These are phyloP conservation scores for Dione juno DNA, from an alignment of 2,888 invertebrate species.

Conservation along the genomic window DNA sequence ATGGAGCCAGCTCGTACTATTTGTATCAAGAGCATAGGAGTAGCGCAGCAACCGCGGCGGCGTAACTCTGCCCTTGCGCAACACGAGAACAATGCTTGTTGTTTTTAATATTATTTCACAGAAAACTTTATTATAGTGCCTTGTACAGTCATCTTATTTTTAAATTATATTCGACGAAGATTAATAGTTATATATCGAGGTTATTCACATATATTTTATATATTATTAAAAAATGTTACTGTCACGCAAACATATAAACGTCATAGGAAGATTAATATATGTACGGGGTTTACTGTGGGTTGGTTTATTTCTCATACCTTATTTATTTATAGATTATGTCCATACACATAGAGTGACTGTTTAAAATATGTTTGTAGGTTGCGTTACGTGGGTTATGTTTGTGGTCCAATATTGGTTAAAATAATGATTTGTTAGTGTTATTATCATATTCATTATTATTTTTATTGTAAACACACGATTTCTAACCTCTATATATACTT, in stretches of 20 bases:
- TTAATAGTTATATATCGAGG: constrained; percentile 24
- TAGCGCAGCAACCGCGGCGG: constrained; percentile 52
- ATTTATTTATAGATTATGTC: constrained; percentile 41
- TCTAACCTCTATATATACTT: constrained; percentile 17
- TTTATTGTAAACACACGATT: constrained; percentile 21
- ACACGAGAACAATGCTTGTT: constrained; percentile 49
- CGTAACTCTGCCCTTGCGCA: constrained; percentile 43
- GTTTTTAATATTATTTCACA: constrained; percentile 48
- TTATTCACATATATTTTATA: constrained; percentile 19
- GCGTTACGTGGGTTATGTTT: constrained; percentile 44
- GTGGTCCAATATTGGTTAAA: constrained; percentile 39
- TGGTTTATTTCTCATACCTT: constrained; percentile 21
- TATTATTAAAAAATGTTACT: constrained; percentile 6
- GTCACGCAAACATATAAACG: constrained; percentile 26
- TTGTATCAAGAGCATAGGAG: constrained; percentile 89
- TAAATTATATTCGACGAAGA: constrained; percentile 43
- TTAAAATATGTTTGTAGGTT: constrained; percentile 33
- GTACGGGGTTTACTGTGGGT: constrained; percentile 14
- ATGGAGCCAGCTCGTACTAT: constrained; percentile 89
- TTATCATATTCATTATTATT: constrained; percentile 26
- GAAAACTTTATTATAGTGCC: constrained; percentile 41
- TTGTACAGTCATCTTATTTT: constrained; percentile 45
- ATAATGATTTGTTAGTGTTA: constrained; percentile 29
- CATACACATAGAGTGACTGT: constrained; percentile 43
- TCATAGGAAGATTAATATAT: constrained; percentile 27